phyloP scores from a whole-genome alignment of 1,140 invertebrate species.

The Nilaparvata lugens region DNA sequence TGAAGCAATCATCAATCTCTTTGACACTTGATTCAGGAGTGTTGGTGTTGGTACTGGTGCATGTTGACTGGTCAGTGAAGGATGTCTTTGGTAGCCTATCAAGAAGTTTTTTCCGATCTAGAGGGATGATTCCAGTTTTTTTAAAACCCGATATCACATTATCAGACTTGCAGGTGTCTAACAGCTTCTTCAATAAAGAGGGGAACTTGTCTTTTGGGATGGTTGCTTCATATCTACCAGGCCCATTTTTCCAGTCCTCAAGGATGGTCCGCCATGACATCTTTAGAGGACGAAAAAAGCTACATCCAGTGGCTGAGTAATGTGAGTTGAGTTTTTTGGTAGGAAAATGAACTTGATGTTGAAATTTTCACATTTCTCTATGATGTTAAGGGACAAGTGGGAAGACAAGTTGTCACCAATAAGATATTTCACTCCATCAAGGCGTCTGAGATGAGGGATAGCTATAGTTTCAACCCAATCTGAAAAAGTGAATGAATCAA shows the following conservation, averaged over 20 bases:
- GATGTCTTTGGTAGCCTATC: conserved; percentile 1
- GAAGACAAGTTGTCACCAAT: conserved; percentile 34
- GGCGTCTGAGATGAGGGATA: conserved; percentile 5
- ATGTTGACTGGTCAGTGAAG: no score
- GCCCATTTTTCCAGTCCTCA: conserved; percentile 28
- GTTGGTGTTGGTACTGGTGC: background rate
- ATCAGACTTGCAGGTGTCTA: conserved; percentile 14
- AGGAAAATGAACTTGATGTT: conserved; percentile 35
- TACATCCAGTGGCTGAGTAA: no score
- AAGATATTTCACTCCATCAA: conserved; percentile 18
- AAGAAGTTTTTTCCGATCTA: conserved; percentile 22
- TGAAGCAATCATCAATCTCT: conserved; percentile 6
- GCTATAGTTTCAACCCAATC: conserved; percentile 13
- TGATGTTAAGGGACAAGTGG: conserved; percentile 31
- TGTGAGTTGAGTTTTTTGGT: conserved; percentile 36
- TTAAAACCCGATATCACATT: conserved; percentile 26
- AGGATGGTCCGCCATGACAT: no score
- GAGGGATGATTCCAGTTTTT: conserved; percentile 26
- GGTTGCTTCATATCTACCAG: conserved; percentile 20
- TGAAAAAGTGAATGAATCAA: conserved; percentile 13
- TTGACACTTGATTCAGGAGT: background rate
- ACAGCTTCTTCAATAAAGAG: conserved; percentile 22
- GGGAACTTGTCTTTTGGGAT: conserved; percentile 23
- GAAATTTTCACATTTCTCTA: conserved; percentile 30
- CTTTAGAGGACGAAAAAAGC: conserved; percentile 33